Base-by-base conservation (phyloP, 2,113 vertebrate genomes). In the Cephalopterus ornatus region DNA sequence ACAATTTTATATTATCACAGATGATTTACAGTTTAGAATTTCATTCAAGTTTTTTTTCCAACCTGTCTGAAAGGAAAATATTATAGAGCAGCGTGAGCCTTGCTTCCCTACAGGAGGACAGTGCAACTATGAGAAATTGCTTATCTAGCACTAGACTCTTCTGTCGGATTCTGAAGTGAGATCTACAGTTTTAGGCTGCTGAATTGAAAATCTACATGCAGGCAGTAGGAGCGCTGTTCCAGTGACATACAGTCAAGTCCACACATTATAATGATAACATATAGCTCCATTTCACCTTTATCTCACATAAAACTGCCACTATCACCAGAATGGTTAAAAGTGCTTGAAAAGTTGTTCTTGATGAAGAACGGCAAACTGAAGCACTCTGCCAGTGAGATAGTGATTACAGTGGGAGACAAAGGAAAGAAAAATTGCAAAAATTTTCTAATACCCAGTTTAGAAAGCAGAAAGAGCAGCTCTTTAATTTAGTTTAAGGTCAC, bases 401-500 rank as follows among this genome's bases (percentile, higher is more conserved):
- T 76, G 53, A 76, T 88, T 88, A 42, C 55, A 73, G 53, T 12
- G 21, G 68, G 83, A 93, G 73, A 72, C 33, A 83, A 82, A 76
- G 33, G 79, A 90, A 94, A 94, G 75, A 92, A 73, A 92, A 80
- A 88, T 74, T 70, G 7, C 37, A 46, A 63, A 85, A 92, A 73
- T 53, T 18, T 63, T 76, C 67, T 73, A 92, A 94, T 80, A 66
- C 4, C 5, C 37, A 49, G 6, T 62, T 91, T 83, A 55, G 50
- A 91, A 91, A 77, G 42, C n/a, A 92, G 11, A 61, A 76, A 79
- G 62, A 76, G 4, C 39, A 91, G 23, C 7, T 88, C 59, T 59
- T 93, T 86, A 77, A 86, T 93, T 93, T 86, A 80, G 44, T 82
- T 88, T 92, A 89, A 92, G 41, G 49, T 93, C 88, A 32, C 41